Conservation (phyloP, 2,797 vertebrate genomes). For the Rachycentron canadum region DNA sequence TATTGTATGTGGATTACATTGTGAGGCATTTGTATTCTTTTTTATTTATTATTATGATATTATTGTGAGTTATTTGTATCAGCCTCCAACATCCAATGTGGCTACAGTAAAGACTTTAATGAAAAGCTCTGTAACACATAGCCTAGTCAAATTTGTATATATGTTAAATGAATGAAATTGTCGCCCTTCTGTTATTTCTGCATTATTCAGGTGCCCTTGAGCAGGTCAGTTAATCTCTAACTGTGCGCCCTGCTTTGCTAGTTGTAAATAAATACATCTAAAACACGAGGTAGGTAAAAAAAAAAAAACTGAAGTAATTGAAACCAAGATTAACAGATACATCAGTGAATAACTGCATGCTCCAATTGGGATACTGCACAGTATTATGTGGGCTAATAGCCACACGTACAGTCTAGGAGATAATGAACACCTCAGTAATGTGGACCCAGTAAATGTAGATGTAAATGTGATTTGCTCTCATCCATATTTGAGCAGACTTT, state of each 20-base stretch:
- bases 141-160: too few species aligned
- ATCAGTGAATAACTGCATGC: neutral
- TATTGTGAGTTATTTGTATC: too few species aligned
- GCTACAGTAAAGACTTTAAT: too few species aligned
- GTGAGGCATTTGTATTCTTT: neutral
- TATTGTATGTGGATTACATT: neutral
- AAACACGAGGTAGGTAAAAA: neutral
- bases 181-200: too few species aligned
- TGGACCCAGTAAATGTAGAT: neutral
- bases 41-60: too few species aligned
- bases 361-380: neutral
- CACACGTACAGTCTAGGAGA: neutral
- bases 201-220: slow-evolving; percentile 20
- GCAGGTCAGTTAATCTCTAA: slow-evolving; percentile 2
- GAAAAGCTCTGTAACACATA: too few species aligned
- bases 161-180: too few species aligned
- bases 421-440: neutral
- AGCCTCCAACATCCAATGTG: too few species aligned
- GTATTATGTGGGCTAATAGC: neutral
- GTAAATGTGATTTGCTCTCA: slow-evolving; percentile 12
- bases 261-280: neutral
- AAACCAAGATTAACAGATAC: neutral
- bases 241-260: neutral
- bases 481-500: slow-evolving; percentile 40
- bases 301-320: neutral